These are phyloP conservation scores for Ochotona princeps DNA, from an alignment of 2,113 vertebrate genomes.

Conservation along the genomic window DNA sequence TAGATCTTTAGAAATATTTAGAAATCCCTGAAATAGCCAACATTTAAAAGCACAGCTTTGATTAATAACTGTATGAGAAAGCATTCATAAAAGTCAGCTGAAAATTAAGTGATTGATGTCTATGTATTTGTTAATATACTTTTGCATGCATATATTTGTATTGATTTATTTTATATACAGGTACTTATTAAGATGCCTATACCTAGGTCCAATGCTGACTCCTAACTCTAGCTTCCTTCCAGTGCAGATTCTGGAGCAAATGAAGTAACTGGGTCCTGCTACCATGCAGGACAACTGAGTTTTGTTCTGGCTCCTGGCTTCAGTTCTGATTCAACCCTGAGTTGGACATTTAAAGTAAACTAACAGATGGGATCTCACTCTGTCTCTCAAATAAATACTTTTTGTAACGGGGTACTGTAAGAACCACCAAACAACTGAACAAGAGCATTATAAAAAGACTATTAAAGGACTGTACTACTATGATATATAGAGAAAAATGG, in stretches of 20 bases:
- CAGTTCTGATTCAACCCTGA: too few species aligned
- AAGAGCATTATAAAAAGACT: not conserved
- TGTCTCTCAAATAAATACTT: not conserved
- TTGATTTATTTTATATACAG: not conserved
- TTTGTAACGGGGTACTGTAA: not conserved
- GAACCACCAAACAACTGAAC: not conserved
- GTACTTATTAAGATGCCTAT: too few species aligned
- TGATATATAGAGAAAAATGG: too few species aligned
- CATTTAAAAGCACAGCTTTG: constrained; percentile 1
- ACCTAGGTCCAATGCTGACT: too few species aligned
- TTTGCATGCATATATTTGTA: not conserved
- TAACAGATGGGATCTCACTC: too few species aligned
- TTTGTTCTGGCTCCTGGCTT: too few species aligned
- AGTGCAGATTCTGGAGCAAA: too few species aligned
- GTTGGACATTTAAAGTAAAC: too few species aligned
- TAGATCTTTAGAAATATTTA: not conserved
- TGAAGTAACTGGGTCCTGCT: too few species aligned
- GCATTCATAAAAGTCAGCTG: not conserved
- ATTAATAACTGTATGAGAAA: constrained; percentile 38
- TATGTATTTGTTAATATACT: not conserved
- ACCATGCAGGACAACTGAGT: too few species aligned
- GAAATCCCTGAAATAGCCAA: not conserved
- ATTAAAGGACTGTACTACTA: too few species aligned
- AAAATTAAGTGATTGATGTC: not conserved
- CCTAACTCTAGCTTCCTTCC: too few species aligned